A percentile compares a stretch with the other conserved stretches of the same genome.
Evolutionary conservation across 2,888 invertebrate species (phyloP).

Genomic region (Syrphus vitripennis): DNA sequence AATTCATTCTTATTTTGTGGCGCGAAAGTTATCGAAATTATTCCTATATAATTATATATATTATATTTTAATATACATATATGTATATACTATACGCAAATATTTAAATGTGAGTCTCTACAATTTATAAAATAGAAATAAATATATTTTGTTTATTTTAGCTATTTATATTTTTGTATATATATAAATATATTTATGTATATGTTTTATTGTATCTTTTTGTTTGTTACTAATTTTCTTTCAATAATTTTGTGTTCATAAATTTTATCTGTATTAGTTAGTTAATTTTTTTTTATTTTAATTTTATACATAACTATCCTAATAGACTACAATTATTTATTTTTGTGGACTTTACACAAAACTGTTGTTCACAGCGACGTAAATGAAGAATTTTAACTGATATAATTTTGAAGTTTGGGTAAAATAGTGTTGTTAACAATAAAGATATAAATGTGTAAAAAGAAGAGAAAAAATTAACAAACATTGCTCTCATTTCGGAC

Average conservation of each 20-base stretch:
- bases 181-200: conserved; percentile 4
- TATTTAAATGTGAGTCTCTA: not conserved
- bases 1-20: too few species aligned
- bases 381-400: not conserved
- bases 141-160: not conserved
- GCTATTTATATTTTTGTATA: not conserved
- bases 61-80: conserved; percentile 1
- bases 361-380: not conserved
- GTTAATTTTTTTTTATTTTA: not conserved
- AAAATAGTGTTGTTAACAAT: not conserved
- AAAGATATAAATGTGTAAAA: not conserved
- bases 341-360: conserved; percentile 31
- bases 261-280: not conserved
- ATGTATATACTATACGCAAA: not conserved
- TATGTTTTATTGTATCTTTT: conserved; percentile 20
- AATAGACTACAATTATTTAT: conserved; percentile 27
- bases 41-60: not conserved
- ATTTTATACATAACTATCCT: conserved; percentile 3
- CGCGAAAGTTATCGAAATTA: not conserved
- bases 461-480: too few species aligned
- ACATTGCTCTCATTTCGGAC: too few species aligned
- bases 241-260: not conserved
- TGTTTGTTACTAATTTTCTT: conserved; percentile 21
- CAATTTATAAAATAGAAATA: not conserved
- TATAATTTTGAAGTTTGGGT: not conserved